Percentiles rank a stretch among this genome's conserved stretches.
These are phyloP conservation scores for Strigops habroptila DNA, from an alignment of 2,113 vertebrate species.

Conservation along the genomic window DNA sequence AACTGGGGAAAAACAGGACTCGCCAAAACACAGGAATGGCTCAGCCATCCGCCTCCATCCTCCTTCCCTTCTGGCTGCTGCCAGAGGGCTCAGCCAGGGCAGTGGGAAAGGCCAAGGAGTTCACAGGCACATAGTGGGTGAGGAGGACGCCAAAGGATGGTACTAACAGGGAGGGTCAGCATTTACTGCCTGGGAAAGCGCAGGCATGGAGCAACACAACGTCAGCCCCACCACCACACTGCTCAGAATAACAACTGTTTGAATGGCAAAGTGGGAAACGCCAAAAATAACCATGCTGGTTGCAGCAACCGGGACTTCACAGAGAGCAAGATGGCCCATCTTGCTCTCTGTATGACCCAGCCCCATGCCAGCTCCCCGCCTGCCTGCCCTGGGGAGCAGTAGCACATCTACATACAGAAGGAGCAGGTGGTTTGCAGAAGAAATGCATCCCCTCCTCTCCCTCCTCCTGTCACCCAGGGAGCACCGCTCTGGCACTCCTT, in stretches of 20 bases:
- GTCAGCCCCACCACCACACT: neutral
- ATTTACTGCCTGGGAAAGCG: neutral
- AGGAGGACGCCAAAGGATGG: neutral
- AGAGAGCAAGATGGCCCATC: neutral
- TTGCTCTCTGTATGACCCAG: neutral
- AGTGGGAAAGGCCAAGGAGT: neutral
- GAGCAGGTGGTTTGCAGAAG: neutral
- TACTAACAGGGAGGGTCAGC: neutral
- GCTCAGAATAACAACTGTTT: neutral
- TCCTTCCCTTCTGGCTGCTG: neutral
- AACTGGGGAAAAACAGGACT: neutral
- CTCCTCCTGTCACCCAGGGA: neutral
- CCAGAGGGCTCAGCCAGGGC: neutral
- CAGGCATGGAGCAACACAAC: accelerated
- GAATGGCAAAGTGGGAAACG: neutral
- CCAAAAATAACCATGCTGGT: neutral
- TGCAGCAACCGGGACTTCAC: accelerated
- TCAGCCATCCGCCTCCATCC: neutral
- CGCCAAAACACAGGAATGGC: neutral
- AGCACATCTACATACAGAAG: accelerated
- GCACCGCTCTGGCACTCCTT: neutral
- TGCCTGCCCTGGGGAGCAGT: neutral
- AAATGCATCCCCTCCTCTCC: neutral
- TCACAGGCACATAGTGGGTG: accelerated
- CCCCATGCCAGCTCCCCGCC: neutral